These are phyloP conservation scores for Oeneis ivallda DNA, from an alignment of 2,888 invertebrate species.

Conservation along the genomic window DNA sequence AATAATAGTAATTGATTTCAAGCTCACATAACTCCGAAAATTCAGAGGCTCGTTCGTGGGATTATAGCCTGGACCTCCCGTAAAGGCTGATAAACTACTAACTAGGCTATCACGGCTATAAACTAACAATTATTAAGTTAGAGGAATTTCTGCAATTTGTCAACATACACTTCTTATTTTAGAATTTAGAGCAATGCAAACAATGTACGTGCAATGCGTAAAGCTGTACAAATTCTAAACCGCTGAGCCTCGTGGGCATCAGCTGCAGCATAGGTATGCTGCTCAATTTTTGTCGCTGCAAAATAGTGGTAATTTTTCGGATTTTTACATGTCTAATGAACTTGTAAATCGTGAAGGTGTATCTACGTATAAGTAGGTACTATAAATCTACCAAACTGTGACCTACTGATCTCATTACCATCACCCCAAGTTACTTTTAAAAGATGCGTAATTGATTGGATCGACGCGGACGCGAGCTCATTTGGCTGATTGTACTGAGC, in stretches of 20 bases:
- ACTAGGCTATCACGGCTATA: no score
- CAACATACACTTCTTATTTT: background rate
- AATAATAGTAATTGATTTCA: no score
- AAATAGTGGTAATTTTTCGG: no score
- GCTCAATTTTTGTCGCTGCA: no score
- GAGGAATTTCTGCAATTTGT: background rate
- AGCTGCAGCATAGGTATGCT: no score
- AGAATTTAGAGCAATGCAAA: background rate
- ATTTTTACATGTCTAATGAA: background rate
- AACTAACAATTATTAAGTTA: no score
- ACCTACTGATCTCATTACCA: slow-evolving; percentile 59
- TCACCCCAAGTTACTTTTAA: slow-evolving; percentile 56
- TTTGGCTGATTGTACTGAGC: slow-evolving; percentile 76
- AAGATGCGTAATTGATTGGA: slow-evolving; percentile 77
- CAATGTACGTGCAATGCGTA: background rate
- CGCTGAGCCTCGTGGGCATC: no score
- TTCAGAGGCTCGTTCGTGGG: no score
- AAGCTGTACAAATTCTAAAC: no score
- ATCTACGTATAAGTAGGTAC: background rate
- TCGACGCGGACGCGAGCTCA: slow-evolving; percentile 71
- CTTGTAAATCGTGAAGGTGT: background rate
- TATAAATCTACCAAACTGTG: slow-evolving; percentile 38
- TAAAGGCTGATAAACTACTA: no score
- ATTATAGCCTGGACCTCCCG: no score
- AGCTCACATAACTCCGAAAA: no score